phyloP scores from a whole-genome alignment of 2,888 invertebrate species.

The Sesia bembeciformis region DNA sequence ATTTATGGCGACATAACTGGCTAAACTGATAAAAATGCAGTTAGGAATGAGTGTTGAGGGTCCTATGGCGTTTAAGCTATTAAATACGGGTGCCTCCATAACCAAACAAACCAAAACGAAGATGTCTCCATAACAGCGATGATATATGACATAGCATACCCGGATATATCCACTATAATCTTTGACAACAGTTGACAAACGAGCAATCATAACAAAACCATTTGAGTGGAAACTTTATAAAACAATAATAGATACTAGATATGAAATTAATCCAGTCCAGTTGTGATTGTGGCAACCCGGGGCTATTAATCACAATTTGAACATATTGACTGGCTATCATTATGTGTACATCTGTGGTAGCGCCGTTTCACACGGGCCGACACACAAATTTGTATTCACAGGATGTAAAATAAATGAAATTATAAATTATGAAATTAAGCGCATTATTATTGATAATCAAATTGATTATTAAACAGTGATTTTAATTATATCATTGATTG shows the following conservation, averaged over 20 bases:
- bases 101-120: too few relatives aligned
- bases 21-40: too few relatives aligned
- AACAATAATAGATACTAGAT: not conserved
- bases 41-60: too few relatives aligned
- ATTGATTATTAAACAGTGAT: too few relatives aligned
- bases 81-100: too few relatives aligned
- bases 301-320: conserved; percentile 66
- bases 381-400: conserved; percentile 1
- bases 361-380: conserved; percentile 38
- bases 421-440: too few relatives aligned
- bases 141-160: too few relatives aligned
- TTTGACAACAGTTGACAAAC: conserved; percentile 23
- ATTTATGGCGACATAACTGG: too few relatives aligned
- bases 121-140: too few relatives aligned
- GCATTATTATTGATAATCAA: too few relatives aligned
- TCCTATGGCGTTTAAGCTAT: too few relatives aligned
- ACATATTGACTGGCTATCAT: conserved; percentile 59
- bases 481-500: too few relatives aligned
- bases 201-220: conserved; percentile 19
- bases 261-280: not conserved
- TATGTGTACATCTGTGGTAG: conserved; percentile 41
- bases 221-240: conserved; percentile 24
- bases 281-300: conserved; percentile 22
- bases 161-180: conserved; percentile 12
- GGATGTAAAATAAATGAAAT: not conserved